Evolutionary conservation across 1,140 invertebrate genomes (phyloP).

Genomic region (Euwallacea fornicatus): DNA sequence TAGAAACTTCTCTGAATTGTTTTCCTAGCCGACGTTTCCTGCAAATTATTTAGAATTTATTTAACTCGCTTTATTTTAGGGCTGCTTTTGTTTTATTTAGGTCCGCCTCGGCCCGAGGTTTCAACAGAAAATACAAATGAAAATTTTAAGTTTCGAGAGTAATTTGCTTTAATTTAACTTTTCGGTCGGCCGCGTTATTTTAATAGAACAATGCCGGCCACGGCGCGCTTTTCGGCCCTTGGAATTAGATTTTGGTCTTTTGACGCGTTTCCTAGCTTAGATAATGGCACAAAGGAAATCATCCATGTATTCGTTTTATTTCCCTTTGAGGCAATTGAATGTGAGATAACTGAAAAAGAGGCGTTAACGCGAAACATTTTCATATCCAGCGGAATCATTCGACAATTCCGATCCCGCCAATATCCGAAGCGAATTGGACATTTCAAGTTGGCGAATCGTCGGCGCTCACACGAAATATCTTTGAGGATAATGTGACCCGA

Average conservation of each 20-base stretch:
- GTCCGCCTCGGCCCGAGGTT: neutral
- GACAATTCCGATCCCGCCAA: too few species aligned
- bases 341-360: too few species aligned
- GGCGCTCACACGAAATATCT: too few species aligned
- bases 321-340: too few species aligned
- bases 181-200: conserved; percentile 17
- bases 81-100: conserved; percentile 10
- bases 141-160: conserved; percentile 30
- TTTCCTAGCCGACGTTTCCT: conserved; percentile 35
- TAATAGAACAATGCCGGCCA: conserved; percentile 8
- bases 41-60: conserved; percentile 37
- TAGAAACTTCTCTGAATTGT: conserved; percentile 32
- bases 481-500: too few species aligned
- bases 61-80: conserved; percentile 27
- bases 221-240: neutral
- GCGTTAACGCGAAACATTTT: too few species aligned
- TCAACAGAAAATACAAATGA: conserved; percentile 16
- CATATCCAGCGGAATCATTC: too few species aligned
- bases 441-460: too few species aligned
- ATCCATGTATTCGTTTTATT: too few species aligned
- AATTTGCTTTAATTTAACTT: conserved; percentile 31
- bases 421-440: too few species aligned
- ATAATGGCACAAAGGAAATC: too few species aligned
- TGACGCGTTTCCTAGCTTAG: too few species aligned
- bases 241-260: neutral